Base-by-base conservation (phyloP, 2,113 vertebrate genomes). In the Rattus rattus region DNA sequence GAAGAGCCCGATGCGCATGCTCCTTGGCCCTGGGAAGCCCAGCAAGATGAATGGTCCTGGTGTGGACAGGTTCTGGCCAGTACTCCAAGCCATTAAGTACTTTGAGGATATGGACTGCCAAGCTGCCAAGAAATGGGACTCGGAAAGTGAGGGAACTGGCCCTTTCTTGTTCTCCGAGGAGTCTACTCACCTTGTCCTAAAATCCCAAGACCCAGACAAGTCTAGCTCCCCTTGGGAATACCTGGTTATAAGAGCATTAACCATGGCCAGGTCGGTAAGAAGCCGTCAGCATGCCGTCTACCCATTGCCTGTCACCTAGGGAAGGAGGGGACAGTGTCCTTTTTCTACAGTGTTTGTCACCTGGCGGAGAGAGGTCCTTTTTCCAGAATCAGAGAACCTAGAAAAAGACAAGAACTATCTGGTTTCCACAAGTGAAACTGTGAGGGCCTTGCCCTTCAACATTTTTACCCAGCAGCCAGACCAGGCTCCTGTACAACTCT, bases 1-100 rank as follows among this genome's bases (percentile, higher is more conserved):
- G 63, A 70, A 88, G 72, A 92, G 91, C 22, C 72, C 59, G 0
- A 17, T 11, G 0, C 12, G 87, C 65, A 94, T 61, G 26, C 83
- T 24, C 36, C 5, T 19, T 1, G 85, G 84, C 24, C 94, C 94
- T 1, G 92, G 90, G 54, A 97, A 95, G 26, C 96, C 97, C 84
- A 95, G 83, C 28, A 93, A 92, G 83, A 93, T 63, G 72, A 96
- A 84, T 0, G 47, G 90, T 22, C 69, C 91, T 36, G 39, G 77
- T 5, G 11, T 10, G 9, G 84, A 96, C 22, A 63, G 49, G 49
- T 85, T 92, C 77, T 92, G 89, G 56, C 85, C 5, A 5, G 7
- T 0, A 49, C 47, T 69, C 77, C 72, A 92, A 73, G 79, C 85
- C 94, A 63, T 61, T 67, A 36, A 33, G 19, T 24, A 3, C 39